phyloP scores from a whole-genome alignment of 1,140 invertebrate species.

The Psilanteris sp. region DNA sequence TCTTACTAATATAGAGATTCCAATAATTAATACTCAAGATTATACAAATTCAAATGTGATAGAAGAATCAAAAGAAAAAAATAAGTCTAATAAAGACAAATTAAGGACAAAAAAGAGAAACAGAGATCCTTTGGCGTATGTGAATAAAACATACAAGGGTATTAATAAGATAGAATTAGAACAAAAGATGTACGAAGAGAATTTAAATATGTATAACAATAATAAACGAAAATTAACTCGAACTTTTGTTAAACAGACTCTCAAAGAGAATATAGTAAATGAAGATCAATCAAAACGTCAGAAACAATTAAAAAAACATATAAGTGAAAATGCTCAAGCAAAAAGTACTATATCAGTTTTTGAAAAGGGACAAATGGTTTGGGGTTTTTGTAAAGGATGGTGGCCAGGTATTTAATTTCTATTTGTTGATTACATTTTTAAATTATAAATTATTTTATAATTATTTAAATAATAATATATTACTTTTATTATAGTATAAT shows the following conservation, averaged over 20 bases:
- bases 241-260: constrained; percentile 5
- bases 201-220: not conserved
- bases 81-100: not conserved
- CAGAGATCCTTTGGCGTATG: constrained; percentile 29
- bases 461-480: constrained; percentile 5
- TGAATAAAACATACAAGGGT: constrained; percentile 44
- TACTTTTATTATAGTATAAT: no score
- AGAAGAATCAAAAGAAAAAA: not conserved
- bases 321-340: no score
- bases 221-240: constrained; percentile 4
- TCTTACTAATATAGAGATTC: not conserved
- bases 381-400: constrained; percentile 61
- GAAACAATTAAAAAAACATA: not conserved
- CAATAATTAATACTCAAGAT: not conserved
- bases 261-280: no score
- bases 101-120: constrained; percentile 3
- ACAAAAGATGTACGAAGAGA: constrained; percentile 28
- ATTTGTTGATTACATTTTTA: constrained; percentile 8
- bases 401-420: constrained; percentile 56
- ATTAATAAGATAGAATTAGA: constrained; percentile 46
- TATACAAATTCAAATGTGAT: not conserved
- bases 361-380: constrained; percentile 61
- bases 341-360: no score
- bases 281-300: not conserved
- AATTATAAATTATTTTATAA: constrained; percentile 1